These are phyloP conservation scores for Aphelocoma californica DNA, from an alignment of 2,797 vertebrate genomes.

Conservation along the genomic window DNA sequence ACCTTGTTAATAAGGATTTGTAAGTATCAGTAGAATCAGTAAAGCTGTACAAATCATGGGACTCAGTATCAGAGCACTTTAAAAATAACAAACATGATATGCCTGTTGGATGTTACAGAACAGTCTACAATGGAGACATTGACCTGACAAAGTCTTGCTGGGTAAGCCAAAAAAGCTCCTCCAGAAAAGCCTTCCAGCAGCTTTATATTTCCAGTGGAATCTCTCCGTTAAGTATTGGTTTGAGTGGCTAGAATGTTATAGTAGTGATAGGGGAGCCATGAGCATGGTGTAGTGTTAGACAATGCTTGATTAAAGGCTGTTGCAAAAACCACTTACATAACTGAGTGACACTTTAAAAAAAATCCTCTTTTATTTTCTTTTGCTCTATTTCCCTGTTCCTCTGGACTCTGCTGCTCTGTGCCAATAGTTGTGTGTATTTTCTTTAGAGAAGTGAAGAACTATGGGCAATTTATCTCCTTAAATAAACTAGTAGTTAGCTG, in stretches of 20 bases:
- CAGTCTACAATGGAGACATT: neutral
- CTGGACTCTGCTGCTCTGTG: neutral
- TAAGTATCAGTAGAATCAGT: neutral
- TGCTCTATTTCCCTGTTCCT: neutral
- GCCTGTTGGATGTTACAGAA: neutral
- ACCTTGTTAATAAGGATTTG: neutral
- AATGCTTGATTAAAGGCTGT: neutral
- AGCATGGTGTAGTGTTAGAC: neutral
- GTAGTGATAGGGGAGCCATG: neutral
- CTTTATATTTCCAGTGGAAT: neutral
- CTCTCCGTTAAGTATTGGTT: neutral
- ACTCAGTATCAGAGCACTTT: neutral
- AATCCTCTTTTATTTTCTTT: neutral
- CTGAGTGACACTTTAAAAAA: neutral
- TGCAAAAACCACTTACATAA: neutral
- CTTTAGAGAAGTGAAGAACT: neutral
- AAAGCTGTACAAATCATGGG: neutral
- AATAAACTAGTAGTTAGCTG: neutral
- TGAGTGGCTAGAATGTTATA: neutral
- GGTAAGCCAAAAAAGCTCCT: neutral
- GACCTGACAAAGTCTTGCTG: neutral
- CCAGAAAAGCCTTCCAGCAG: neutral
- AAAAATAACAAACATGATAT: neutral
- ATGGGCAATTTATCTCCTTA: neutral
- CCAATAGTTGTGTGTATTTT: neutral